Conservation (phyloP, 2,888 invertebrate genomes). For the Vesta saturnalis region DNA sequence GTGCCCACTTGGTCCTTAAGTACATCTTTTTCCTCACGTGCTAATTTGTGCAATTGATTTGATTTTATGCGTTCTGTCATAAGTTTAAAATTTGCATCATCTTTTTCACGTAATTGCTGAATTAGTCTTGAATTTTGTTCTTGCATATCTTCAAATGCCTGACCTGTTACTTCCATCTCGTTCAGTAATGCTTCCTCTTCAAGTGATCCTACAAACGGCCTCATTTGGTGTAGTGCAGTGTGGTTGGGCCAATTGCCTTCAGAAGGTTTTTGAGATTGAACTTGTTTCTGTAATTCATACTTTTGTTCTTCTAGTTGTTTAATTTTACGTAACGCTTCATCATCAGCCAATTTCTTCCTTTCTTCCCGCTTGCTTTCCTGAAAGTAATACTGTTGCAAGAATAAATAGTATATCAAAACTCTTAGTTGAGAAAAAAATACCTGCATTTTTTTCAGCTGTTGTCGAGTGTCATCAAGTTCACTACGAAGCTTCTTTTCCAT, state of each 20-base stretch:
- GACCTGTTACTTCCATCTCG: conserved; percentile 99
- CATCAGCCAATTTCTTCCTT: conserved; percentile 90
- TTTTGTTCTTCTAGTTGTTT: conserved; percentile 95
- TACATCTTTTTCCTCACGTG: conserved; percentile 94
- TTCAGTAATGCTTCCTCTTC: conserved; percentile 97
- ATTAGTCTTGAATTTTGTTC: conserved; percentile 96
- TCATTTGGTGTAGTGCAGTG: conserved; percentile 65
- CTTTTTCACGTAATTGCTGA: conserved; percentile 95
- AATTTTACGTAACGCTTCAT: conserved; percentile 93
- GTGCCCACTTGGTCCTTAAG: conserved; percentile 84
- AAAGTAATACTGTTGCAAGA: conserved; percentile 44
- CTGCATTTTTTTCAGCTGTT: conserved; percentile 87
- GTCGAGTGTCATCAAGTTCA: conserved; percentile 89
- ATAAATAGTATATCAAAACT: conserved; percentile 21
- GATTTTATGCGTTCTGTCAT: conserved; percentile 98
- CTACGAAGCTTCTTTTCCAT: conserved; percentile 90
- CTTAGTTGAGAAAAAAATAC: conserved; percentile 56
- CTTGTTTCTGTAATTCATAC: conserved; percentile 90
- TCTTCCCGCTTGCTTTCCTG: conserved; percentile 92
- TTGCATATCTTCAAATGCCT: conserved; percentile 99
- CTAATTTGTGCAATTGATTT: conserved; percentile 93
- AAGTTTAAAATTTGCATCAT: conserved; percentile 97
- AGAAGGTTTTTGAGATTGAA: conserved; percentile 84
- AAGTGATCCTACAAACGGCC: conserved; percentile 79
- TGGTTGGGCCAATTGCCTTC: conserved; percentile 63